Conservation (phyloP, 2,113 vertebrate genomes). For the Tragelaphus scriptus region DNA sequence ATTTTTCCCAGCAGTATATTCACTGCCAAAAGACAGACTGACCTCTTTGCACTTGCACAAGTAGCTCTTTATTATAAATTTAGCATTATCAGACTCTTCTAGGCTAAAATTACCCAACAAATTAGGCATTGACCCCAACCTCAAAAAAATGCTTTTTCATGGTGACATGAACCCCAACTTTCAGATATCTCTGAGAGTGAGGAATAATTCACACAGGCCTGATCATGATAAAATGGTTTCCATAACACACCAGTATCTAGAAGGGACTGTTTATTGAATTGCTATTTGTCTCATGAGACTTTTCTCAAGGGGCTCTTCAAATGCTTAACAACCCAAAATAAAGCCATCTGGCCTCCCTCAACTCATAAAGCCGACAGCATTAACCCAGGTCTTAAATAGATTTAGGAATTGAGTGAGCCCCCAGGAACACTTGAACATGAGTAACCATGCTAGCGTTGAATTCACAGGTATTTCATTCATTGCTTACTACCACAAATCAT, state of each 20-base stretch:
- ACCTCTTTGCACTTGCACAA: neutral
- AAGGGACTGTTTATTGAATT: slow-evolving; percentile 20
- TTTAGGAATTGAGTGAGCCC: neutral
- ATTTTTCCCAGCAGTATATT: neutral
- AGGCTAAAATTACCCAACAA: neutral
- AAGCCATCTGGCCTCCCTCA: slow-evolving; percentile 16
- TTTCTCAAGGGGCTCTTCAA: slow-evolving; percentile 31
- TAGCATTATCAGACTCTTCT: neutral
- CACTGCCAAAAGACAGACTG: neutral
- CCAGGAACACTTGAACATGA: neutral
- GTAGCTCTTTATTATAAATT: neutral
- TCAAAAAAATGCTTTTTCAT: neutral
- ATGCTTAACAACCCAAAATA: slow-evolving; percentile 35
- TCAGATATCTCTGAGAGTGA: neutral
- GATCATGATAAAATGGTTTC: neutral
- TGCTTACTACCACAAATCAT: neutral
- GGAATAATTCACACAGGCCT: neutral
- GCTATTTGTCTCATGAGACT: slow-evolving; percentile 25
- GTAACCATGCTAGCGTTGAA: neutral
- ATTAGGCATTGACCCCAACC: neutral
- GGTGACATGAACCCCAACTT: neutral
- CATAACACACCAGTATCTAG: slow-evolving; percentile 4
- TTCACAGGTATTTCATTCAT: neutral
- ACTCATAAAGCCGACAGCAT: neutral
- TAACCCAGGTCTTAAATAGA: neutral